Evolutionary conservation across 2,113 vertebrate genomes (phyloP).

Genomic region (Scalopus aquaticus): DNA sequence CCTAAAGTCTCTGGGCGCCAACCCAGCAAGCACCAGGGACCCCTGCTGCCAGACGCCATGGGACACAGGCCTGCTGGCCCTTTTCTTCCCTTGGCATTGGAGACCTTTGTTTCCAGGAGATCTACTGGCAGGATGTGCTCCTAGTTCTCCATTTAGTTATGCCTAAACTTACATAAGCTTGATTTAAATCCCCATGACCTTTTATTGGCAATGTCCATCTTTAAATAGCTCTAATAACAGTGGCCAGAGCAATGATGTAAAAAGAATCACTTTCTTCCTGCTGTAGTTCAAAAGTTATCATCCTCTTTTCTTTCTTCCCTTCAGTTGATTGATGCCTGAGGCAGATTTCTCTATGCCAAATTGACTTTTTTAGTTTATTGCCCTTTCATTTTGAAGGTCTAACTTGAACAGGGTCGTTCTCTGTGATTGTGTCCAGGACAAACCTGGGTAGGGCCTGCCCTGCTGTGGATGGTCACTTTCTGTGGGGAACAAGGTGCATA

Average conservation of each 20-base stretch:
- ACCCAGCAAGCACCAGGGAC: neutral
- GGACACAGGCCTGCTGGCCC: neutral
- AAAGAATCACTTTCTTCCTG: neutral
- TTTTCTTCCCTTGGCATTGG: neutral
- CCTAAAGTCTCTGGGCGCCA: neutral
- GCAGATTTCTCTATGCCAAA: neutral
- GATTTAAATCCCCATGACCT: neutral
- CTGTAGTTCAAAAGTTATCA: neutral
- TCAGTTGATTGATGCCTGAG: neutral
- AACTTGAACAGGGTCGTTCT: neutral
- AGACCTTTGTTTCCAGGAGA: neutral
- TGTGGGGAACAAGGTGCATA: neutral
- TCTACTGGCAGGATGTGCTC: neutral
- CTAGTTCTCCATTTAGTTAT: neutral
- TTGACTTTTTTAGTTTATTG: neutral
- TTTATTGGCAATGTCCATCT: neutral
- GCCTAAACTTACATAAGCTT: neutral
- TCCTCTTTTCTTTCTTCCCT: neutral
- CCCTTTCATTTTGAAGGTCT: neutral
- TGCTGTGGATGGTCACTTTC: rapidly evolving
- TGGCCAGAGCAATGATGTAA: neutral
- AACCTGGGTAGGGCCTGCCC: neutral
- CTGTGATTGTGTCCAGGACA: neutral
- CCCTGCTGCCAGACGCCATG: neutral
- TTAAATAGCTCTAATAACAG: neutral